Evolutionary conservation across 2,888 invertebrate genomes (phyloP).

Genomic region (Folsomia candida): DNA sequence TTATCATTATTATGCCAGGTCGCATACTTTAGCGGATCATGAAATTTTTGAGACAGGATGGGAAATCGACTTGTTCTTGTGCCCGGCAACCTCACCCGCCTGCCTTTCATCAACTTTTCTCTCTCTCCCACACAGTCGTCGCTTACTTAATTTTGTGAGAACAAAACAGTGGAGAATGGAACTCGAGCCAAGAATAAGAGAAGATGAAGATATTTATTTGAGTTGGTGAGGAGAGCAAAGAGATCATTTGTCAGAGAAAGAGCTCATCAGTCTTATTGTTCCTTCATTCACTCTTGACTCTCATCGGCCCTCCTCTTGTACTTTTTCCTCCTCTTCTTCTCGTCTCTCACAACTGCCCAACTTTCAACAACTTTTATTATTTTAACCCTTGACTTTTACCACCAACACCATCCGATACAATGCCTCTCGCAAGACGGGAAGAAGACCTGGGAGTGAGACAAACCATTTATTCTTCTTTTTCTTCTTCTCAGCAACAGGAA

Average conservation of each 20-base stretch:
- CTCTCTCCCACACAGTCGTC: neutral
- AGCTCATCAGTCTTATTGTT: slow-evolving; percentile 21
- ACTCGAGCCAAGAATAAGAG: neutral
- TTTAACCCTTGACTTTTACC: slow-evolving; percentile 16
- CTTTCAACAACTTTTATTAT: slow-evolving; percentile 15
- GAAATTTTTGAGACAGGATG: neutral
- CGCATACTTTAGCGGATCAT: neutral
- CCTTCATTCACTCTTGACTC: neutral
- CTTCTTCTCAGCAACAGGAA: neutral
- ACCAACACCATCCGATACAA: neutral
- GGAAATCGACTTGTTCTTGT: neutral
- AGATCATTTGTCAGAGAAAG: slow-evolving; percentile 20
- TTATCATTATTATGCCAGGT: neutral
- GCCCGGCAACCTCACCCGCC: neutral
- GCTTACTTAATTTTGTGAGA: neutral
- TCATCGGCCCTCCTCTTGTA: neutral
- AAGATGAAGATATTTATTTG: slow-evolving; percentile 13
- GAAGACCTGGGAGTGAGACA: slow-evolving; percentile 4
- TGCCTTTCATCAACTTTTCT: neutral
- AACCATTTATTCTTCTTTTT: slow-evolving; percentile 10
- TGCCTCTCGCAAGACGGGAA: neutral
- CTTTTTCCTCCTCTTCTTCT: slow-evolving; percentile 3
- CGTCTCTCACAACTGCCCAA: slow-evolving; percentile 12
- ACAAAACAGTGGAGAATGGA: neutral
- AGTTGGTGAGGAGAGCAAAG: slow-evolving; percentile 1